Percentiles rank a stretch among this genome's conserved stretches.
phyloP scores from a whole-genome alignment of 2,797 vertebrate genomes.

The Lepidocolaptes lacrymiger region DNA sequence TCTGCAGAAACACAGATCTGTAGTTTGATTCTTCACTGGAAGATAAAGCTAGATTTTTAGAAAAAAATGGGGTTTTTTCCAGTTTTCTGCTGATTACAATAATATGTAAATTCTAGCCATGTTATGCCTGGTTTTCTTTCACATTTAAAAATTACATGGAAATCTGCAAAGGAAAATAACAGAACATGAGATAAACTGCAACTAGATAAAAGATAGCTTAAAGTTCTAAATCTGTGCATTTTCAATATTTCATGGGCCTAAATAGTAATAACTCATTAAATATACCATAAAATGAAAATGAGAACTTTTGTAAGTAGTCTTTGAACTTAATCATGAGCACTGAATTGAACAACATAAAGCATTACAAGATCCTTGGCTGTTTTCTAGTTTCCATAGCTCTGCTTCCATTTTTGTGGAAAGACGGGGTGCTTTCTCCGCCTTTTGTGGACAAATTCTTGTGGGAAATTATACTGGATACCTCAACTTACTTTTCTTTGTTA shows the following conservation, averaged over 20 bases:
- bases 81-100: background rate
- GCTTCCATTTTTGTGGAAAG: background rate
- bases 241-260: background rate
- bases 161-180: background rate
- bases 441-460: background rate
- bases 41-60: background rate
- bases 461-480: background rate
- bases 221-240: background rate
- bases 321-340: background rate
- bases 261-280: background rate
- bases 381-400: background rate
- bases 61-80: background rate
- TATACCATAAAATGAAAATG: background rate
- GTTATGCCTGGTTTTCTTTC: background rate
- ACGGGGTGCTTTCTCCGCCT: background rate
- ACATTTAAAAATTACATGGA: background rate
- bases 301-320: background rate
- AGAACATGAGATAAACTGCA: background rate
- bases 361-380: background rate
- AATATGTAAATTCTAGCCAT: background rate
- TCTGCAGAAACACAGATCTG: background rate
- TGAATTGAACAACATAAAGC: background rate
- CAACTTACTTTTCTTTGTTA: background rate
- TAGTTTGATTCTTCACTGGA: background rate
- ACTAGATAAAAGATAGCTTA: background rate